Conservation (phyloP, 2,113 vertebrate genomes). For the Anguilla rostrata region DNA sequence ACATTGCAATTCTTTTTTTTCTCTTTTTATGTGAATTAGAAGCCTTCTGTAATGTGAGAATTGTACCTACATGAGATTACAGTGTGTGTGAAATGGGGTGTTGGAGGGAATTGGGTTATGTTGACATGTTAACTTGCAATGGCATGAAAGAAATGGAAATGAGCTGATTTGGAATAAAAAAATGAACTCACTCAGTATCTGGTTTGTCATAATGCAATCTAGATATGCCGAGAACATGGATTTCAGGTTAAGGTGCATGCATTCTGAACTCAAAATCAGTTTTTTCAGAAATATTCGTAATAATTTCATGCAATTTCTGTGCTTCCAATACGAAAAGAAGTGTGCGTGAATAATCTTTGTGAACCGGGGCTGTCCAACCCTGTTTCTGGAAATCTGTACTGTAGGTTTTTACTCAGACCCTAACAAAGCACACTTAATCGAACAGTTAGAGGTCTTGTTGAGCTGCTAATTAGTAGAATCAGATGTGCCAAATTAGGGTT, state of each 20-base stretch:
- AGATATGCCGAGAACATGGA: neutral
- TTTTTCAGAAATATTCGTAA: neutral
- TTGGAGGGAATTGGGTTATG: conserved; percentile 24
- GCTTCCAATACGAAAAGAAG: too few species aligned
- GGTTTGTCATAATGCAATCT: neutral
- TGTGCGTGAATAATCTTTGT: too few species aligned
- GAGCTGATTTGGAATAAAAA: conserved; percentile 65
- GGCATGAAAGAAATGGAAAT: conserved; percentile 43
- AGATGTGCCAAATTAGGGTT: too few species aligned
- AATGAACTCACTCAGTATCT: neutral
- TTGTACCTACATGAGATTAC: conserved; percentile 56
- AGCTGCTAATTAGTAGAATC: too few species aligned
- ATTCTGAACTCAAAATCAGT: neutral
- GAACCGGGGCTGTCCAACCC: too few species aligned
- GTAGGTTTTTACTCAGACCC: too few species aligned
- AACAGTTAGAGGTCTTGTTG: too few species aligned
- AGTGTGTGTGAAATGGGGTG: conserved; percentile 42
- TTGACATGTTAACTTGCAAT: conserved; percentile 31
- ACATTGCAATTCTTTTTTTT: conserved; percentile 41
- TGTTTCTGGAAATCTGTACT: too few species aligned
- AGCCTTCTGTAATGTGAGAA: conserved; percentile 53
- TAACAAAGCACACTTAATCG: too few species aligned
- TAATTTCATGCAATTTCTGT: neutral
- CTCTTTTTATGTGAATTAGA: conserved; percentile 47
- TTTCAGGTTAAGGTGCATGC: neutral